These are phyloP conservation scores for Trididemnum clinides DNA, from an alignment of 23 tunicate species.

Conservation along the genomic window DNA sequence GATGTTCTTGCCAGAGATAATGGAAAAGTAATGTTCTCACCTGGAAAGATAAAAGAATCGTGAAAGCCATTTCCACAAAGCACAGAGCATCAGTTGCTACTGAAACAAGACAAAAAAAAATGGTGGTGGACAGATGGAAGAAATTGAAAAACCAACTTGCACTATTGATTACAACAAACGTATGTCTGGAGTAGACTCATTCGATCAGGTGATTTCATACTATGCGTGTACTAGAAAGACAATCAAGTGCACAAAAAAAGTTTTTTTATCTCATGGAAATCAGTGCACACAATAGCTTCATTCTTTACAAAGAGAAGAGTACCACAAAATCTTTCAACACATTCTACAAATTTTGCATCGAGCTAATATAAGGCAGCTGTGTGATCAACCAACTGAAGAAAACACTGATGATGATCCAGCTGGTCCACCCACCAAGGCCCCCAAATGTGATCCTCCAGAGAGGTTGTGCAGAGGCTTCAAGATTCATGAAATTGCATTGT, in stretches of 20 bases:
- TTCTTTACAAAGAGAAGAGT: slow-evolving; percentile 21
- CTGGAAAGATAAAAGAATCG: slow-evolving; percentile 36
- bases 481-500: background rate
- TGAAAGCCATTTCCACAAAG: slow-evolving; percentile 31
- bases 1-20: background rate
- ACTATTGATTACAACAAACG: slow-evolving; percentile 37
- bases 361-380: slow-evolving; percentile 14
- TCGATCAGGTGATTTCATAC: slow-evolving; percentile 26
- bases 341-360: background rate
- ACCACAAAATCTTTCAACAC: background rate
- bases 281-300: slow-evolving; percentile 9
- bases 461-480: background rate
- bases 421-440: background rate
- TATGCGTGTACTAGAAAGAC: slow-evolving; percentile 27
- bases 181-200: slow-evolving; percentile 29
- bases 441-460: background rate
- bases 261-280: slow-evolving; percentile 24
- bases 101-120: background rate
- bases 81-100: background rate
- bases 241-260: slow-evolving; percentile 29
- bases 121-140: slow-evolving; percentile 1
- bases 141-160: slow-evolving; percentile 2
- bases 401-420: background rate
- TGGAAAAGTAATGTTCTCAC: slow-evolving; percentile 18
- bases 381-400: background rate